These are phyloP conservation scores for Scarus forsteni DNA, from an alignment of 2,797 vertebrate genomes.

Conservation along the genomic window DNA sequence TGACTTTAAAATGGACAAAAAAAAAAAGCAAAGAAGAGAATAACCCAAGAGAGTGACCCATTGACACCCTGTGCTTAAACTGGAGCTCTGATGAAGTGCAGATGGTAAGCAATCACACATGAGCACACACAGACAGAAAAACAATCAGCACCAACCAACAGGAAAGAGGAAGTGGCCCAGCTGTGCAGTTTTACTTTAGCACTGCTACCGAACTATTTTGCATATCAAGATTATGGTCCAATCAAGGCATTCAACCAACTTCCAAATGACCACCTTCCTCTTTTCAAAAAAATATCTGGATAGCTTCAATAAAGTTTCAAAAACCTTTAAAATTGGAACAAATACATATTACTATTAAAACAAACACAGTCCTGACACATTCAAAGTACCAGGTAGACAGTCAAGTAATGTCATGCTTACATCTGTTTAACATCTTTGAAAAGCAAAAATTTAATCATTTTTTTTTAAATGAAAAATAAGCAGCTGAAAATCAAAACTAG, in stretches of 20 bases:
- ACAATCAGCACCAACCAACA: constrained; percentile 35
- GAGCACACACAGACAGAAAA: constrained; percentile 36
- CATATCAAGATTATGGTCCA: constrained; percentile 81
- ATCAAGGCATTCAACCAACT: constrained; percentile 33
- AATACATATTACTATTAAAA: not conserved
- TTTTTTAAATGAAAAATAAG: no score
- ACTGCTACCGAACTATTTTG: constrained; percentile 72
- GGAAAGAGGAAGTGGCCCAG: constrained; percentile 87
- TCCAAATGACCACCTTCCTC: constrained; percentile 66
- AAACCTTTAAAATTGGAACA: not conserved
- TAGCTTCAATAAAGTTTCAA: constrained; percentile 4
- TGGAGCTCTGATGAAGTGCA: constrained; percentile 1
- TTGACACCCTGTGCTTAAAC: not conserved
- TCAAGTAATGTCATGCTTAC: no score
- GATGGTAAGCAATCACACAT: constrained; percentile 34
- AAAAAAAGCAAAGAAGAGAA: not conserved
- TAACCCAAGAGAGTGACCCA: not conserved
- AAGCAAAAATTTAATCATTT: no score
- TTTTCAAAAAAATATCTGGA: constrained; percentile 48
- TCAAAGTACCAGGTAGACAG: no score
- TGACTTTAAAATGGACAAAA: not conserved
- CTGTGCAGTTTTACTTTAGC: constrained; percentile 71
- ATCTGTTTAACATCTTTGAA: no score
- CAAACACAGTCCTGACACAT: not conserved
- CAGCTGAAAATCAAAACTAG: no score